These are phyloP conservation scores for Chondrosia reniformis DNA, from an alignment of 37 sponge, comb jelly and placozoan genomes.

Conservation along the genomic window DNA sequence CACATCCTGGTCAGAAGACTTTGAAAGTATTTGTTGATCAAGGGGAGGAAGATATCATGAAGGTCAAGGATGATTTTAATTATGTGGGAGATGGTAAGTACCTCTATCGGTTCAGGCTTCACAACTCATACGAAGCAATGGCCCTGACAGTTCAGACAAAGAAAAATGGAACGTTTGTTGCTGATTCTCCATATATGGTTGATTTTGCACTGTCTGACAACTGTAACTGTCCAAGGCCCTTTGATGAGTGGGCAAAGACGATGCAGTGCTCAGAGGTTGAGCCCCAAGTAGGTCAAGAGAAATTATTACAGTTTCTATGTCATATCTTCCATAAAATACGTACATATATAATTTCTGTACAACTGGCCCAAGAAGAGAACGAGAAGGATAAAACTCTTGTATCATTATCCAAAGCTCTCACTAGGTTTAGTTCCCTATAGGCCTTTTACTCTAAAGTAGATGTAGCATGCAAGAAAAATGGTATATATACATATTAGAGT, in stretches of 20 bases:
- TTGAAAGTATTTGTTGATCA: conserved; percentile 16
- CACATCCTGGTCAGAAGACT: conserved; percentile 16
- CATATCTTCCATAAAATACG: background rate
- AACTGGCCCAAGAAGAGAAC: too few species aligned
- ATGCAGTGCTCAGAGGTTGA: conserved; percentile 50
- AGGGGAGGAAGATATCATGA: conserved; percentile 9
- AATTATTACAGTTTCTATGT: background rate
- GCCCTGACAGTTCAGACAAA: conserved; percentile 45
- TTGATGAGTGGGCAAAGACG: conserved; percentile 51
- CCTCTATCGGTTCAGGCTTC: conserved; percentile 51
- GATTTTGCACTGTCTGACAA: conserved; percentile 54
- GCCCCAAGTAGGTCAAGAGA: conserved; percentile 27
- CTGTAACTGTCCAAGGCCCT: conserved; percentile 66
- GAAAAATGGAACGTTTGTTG: conserved; percentile 59
- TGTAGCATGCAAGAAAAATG: too few species aligned
- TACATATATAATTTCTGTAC: background rate
- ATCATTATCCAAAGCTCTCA: too few species aligned
- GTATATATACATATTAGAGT: too few species aligned
- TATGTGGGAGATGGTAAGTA: conserved; percentile 45
- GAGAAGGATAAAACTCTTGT: too few species aligned
- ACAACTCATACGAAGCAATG: conserved; percentile 28
- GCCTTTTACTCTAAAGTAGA: too few species aligned
- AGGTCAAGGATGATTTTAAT: conserved; percentile 15
- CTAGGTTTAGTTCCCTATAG: too few species aligned
- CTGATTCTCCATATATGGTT: conserved; percentile 71